Conservation (phyloP, 2,113 vertebrate genomes). For the Recurvirostra avosetta region DNA sequence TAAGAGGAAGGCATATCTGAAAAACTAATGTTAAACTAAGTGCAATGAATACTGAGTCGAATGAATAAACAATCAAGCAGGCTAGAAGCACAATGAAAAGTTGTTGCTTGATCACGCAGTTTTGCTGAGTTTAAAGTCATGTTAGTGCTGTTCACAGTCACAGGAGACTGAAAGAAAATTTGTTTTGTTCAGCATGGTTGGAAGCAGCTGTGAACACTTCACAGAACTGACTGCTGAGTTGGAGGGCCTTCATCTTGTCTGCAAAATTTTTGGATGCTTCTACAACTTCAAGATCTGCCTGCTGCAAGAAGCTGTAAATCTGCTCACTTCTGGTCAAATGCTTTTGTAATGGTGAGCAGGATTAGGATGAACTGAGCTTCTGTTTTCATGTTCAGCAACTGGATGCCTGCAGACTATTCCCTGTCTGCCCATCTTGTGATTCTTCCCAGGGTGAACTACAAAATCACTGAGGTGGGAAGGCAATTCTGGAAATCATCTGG, state of each 20-base stretch:
- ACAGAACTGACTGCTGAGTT: conserved; percentile 12
- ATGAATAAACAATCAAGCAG: not conserved
- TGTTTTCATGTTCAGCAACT: not conserved
- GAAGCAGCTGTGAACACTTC: conserved; percentile 53
- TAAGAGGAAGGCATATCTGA: not conserved
- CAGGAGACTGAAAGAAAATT: not conserved
- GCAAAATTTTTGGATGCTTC: not conserved
- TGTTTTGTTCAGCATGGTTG: conserved; percentile 7
- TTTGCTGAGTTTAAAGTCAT: not conserved
- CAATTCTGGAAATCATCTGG: not conserved
- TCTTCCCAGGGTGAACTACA: not conserved
- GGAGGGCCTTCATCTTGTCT: not conserved
- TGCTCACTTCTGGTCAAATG: not conserved
- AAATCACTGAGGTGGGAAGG: not conserved
- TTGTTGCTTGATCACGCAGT: not conserved
- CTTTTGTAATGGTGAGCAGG: not conserved
- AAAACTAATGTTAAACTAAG: not conserved
- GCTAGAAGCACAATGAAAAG: not conserved
- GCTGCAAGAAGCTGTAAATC: not conserved
- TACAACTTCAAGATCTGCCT: not conserved
- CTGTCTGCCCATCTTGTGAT: not conserved
- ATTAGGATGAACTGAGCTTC: not conserved
- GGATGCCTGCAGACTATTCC: not conserved
- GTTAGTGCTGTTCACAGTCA: conserved; percentile 1
- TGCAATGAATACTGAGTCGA: not conserved